Conservation (phyloP, 1,140 invertebrate species). For the Phortica variegata region DNA sequence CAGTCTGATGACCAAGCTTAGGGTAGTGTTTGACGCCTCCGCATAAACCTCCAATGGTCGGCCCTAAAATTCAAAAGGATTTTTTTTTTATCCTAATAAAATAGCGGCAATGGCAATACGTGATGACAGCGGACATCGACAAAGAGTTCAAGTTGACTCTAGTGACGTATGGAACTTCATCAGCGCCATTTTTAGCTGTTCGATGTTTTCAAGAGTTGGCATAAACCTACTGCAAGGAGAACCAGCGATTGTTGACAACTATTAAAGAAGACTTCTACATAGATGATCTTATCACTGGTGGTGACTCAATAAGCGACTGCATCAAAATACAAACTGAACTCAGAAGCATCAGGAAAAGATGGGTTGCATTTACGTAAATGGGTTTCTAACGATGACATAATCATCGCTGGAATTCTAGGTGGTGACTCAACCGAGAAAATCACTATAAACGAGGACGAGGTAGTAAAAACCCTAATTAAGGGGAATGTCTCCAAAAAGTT, state of each 20-base stretch:
- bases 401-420: constrained; percentile 3
- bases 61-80: constrained; percentile 42
- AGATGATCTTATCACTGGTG: constrained; percentile 47
- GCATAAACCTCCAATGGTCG: constrained; percentile 20
- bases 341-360: constrained; percentile 20
- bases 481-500: too few species aligned
- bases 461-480: constrained; percentile 30
- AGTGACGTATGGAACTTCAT: constrained; percentile 42
- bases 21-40: constrained; percentile 33
- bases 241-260: constrained; percentile 26
- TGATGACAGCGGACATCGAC: constrained; percentile 37
- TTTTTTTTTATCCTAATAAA: constrained; percentile 45
- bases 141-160: constrained; percentile 34
- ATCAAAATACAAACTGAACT: constrained; percentile 10
- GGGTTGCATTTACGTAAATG: constrained; percentile 57
- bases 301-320: constrained; percentile 22
- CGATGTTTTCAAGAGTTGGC: constrained; percentile 39
- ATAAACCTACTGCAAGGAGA: constrained; percentile 29
- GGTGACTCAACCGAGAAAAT: constrained; percentile 3
- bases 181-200: constrained; percentile 34
- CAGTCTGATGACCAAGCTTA: constrained; percentile 11
- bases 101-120: constrained; percentile 36
- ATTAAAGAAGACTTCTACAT: constrained; percentile 24
- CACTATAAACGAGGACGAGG: constrained; percentile 7
- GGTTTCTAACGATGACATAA: constrained; percentile 30